A percentile compares a stretch with the other conserved stretches of the same genome.
phyloP scores from a whole-genome alignment of 2,888 invertebrate species.

The Drosophila paracracens region DNA sequence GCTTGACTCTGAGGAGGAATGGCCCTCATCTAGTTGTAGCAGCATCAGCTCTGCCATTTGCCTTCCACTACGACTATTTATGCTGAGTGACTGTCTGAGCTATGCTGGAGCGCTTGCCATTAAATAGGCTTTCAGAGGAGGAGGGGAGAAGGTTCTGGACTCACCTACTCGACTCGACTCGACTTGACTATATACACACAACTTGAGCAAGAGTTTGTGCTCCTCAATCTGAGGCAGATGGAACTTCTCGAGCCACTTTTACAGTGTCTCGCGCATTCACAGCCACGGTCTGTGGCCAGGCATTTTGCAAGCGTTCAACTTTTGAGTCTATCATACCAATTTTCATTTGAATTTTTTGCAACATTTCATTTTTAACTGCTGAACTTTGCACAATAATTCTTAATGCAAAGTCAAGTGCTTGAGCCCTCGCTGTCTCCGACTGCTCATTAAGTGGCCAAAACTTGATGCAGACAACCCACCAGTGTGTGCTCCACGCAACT shows the following conservation, averaged over 20 bases:
- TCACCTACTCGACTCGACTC: conserved; percentile 27
- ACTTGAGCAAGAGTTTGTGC: conserved; percentile 39
- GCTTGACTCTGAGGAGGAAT: conserved; percentile 22
- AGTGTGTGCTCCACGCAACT: conserved; percentile 32
- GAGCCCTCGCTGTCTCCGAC: conserved; percentile 22
- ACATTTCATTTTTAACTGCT: conserved; percentile 80
- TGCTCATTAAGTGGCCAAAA: conserved; percentile 57
- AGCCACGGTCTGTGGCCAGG: conserved; percentile 36
- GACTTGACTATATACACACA: conserved; percentile 27
- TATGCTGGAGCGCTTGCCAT: conserved; percentile 41
- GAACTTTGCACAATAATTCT: conserved; percentile 70
- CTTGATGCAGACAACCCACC: conserved; percentile 42
- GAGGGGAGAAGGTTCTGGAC: not conserved
- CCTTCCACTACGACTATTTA: conserved; percentile 50
- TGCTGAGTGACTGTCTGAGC: conserved; percentile 69
- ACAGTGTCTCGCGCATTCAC: conserved; percentile 56
- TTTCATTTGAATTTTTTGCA: conserved; percentile 68
- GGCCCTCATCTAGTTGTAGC: conserved; percentile 27
- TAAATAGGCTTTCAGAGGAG: conserved; percentile 28
- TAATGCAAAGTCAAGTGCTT: conserved; percentile 26
- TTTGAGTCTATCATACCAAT: conserved; percentile 54
- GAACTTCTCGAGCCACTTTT: conserved; percentile 54
- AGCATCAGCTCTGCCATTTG: conserved; percentile 43
- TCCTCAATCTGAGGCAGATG: conserved; percentile 34
- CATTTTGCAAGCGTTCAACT: conserved; percentile 27